Conservation (phyloP, 2,113 vertebrate genomes). For the Siniperca chuatsi region DNA sequence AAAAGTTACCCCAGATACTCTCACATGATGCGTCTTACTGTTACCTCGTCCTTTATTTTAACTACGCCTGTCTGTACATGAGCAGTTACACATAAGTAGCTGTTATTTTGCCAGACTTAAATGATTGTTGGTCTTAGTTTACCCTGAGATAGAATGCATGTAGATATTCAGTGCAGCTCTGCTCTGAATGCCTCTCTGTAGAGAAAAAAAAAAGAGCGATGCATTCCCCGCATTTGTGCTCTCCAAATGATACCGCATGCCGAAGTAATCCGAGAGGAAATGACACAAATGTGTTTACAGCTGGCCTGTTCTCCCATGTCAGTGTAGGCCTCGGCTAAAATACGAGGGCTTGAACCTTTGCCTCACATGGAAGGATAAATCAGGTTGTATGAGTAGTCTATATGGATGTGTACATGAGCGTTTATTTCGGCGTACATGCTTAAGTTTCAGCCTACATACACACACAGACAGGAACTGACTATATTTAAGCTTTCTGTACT, state of each 20-base stretch:
- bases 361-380: conserved; percentile 15
- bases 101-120: conserved; percentile 6
- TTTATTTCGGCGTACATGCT: conserved; percentile 43
- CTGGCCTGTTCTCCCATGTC: conserved; percentile 61
- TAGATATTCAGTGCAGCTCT: conserved; percentile 24
- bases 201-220: conserved; percentile 40
- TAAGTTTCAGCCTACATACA: conserved; percentile 17
- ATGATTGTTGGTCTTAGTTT: background rate
- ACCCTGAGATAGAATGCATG: conserved; percentile 1
- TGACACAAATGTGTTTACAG: conserved; percentile 79
- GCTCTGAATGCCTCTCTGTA: conserved; percentile 46
- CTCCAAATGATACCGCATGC: conserved; percentile 68
- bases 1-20: background rate
- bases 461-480: conserved; percentile 4
- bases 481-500: conserved; percentile 48
- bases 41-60: conserved; percentile 1
- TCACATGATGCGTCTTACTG: background rate
- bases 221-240: conserved; percentile 70
- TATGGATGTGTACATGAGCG: conserved; percentile 6
- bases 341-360: conserved; percentile 34
- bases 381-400: background rate
- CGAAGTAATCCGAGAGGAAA: conserved; percentile 79
- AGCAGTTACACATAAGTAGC: conserved; percentile 14
- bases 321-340: conserved; percentile 39
- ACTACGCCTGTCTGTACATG: conserved; percentile 10